Conservation (phyloP, 1,140 invertebrate species). For the Apis dorsata region DNA sequence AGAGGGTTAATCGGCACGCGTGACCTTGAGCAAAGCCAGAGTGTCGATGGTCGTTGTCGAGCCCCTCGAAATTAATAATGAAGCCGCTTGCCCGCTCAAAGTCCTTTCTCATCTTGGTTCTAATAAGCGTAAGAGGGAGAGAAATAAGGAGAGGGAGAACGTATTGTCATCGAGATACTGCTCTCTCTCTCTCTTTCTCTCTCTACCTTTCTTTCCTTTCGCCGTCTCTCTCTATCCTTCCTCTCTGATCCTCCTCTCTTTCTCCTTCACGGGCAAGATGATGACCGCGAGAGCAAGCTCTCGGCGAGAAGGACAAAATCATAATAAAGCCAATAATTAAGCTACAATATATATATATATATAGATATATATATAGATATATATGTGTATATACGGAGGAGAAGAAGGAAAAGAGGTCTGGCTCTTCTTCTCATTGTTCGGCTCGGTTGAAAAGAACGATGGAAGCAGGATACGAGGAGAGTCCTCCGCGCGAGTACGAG, state of each 20-base stretch:
- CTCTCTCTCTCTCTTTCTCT: conserved; percentile 20
- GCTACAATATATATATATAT: conserved; percentile 64
- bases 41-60: conserved; percentile 54
- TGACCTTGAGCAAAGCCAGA: conserved; percentile 45
- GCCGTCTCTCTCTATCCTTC: neutral
- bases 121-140: conserved; percentile 55
- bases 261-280: conserved; percentile 13
- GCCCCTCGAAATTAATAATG: conserved; percentile 70
- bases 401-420: conserved; percentile 52
- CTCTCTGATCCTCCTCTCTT: neutral
- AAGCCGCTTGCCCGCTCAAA: conserved; percentile 58
- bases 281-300: conserved; percentile 64
- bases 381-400: conserved; percentile 15
- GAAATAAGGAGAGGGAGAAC: conserved; percentile 34
- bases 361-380: conserved; percentile 8
- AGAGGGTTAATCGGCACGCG: conserved; percentile 55
- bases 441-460: conserved; percentile 68
- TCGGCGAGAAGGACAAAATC: conserved; percentile 71
- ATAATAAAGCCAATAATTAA: conserved; percentile 78
- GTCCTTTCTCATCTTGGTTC: conserved; percentile 61
- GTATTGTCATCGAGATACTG: conserved; percentile 59
- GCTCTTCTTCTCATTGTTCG: conserved; percentile 71
- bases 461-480: conserved; percentile 60
- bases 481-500: conserved; percentile 64
- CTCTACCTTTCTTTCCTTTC: neutral